Conservation (phyloP, 2,113 vertebrate species). For the Platysteira castanea region DNA sequence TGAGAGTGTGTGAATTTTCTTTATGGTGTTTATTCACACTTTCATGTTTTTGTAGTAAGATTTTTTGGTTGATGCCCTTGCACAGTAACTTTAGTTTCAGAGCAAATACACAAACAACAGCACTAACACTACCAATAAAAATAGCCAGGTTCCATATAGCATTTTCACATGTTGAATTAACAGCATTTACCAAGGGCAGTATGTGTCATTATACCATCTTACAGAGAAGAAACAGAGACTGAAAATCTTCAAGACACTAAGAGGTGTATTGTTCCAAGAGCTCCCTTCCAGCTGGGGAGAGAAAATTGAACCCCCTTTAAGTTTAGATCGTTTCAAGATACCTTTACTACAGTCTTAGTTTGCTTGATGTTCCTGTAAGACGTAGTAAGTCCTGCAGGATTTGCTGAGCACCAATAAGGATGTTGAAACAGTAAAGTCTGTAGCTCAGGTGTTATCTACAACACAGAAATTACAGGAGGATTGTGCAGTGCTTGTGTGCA, state of each 20-base stretch:
- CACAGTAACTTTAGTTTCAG: neutral
- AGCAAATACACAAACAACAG: neutral
- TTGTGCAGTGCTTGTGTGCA: neutral
- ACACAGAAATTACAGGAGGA: neutral
- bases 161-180: neutral
- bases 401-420: neutral
- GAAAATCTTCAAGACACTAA: neutral
- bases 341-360: neutral
- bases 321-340: neutral
- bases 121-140: neutral
- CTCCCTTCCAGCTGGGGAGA: neutral
- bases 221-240: neutral
- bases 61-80: neutral
- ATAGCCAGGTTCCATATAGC: neutral
- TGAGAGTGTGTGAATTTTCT: neutral
- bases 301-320: neutral
- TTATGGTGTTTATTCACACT: neutral
- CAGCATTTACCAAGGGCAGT: neutral
- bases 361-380: neutral
- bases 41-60: neutral
- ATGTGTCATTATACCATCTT: neutral
- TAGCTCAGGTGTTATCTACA: neutral
- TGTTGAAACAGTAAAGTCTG: neutral
- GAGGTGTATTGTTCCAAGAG: neutral
- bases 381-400: neutral